These are phyloP conservation scores for Neodon shergylaensis DNA, from an alignment of 2,113 vertebrate species.

Conservation along the genomic window DNA sequence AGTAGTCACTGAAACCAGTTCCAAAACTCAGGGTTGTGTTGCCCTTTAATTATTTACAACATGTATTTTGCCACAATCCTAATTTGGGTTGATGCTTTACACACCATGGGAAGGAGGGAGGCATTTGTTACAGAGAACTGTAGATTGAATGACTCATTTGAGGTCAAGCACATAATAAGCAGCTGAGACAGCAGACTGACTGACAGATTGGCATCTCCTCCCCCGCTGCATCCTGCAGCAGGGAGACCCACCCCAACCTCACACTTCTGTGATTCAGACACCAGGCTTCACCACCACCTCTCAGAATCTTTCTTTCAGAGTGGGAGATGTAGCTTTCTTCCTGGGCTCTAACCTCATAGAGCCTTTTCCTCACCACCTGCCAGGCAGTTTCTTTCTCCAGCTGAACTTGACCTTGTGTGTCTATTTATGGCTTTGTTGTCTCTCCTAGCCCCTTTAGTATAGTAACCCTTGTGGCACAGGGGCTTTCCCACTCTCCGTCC, in stretches of 20 bases:
- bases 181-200: background rate
- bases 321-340: background rate
- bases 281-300: background rate
- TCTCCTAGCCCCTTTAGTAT: background rate
- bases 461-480: background rate
- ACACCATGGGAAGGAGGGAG: background rate
- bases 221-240: background rate
- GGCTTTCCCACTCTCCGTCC: background rate
- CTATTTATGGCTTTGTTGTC: background rate
- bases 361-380: background rate
- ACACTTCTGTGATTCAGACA: background rate
- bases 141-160: background rate
- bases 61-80: constrained; percentile 15
- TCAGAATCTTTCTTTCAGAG: background rate
- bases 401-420: background rate
- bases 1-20: background rate
- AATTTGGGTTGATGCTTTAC: background rate
- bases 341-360: background rate
- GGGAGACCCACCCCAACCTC: background rate
- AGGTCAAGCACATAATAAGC: background rate
- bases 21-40: background rate
- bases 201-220: background rate
- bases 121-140: background rate
- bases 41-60: constrained; percentile 4
- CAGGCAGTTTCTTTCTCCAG: background rate